phyloP scores from a whole-genome alignment of 2,113 vertebrate genomes.

The Aspidoscelis tigris region DNA sequence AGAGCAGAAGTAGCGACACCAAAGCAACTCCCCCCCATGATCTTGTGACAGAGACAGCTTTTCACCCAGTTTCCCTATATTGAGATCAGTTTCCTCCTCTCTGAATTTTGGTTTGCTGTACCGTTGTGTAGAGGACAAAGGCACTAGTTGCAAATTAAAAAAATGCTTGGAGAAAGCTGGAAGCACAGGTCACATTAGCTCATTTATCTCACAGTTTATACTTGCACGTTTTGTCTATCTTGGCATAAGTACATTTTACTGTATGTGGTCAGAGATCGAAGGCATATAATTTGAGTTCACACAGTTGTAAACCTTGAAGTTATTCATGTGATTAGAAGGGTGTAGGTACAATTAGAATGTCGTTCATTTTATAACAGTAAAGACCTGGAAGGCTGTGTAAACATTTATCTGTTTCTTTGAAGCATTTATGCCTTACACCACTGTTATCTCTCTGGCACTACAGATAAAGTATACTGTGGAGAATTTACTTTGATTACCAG shows the following conservation, averaged over 20 bases:
- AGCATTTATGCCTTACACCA: not conserved
- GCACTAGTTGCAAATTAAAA: not conserved
- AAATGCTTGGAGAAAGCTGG: not conserved
- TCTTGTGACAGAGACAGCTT: not conserved
- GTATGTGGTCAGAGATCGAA: conserved; percentile 1
- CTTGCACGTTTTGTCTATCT: not conserved
- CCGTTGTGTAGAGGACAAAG: conserved; percentile 1
- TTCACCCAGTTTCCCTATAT: not conserved
- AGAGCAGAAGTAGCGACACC: no score
- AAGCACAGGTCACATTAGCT: conserved; percentile 5
- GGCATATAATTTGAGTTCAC: not conserved
- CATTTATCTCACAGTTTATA: not conserved
- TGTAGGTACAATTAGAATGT: not conserved
- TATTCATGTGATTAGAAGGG: not conserved
- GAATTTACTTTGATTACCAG: not conserved
- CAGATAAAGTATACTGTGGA: conserved; percentile 42
- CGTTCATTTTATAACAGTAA: not conserved
- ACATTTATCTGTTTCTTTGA: conserved; percentile 46
- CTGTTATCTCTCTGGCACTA: not conserved
- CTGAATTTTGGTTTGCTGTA: not conserved
- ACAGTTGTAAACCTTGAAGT: conserved; percentile 29
- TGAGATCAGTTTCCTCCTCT: not conserved
- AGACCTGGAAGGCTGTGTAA: conserved; percentile 25
- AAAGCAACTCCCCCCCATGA: no score
- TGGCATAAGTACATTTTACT: not conserved